Evolutionary conservation across 92 coral and sea anemone species (phyloP).

Genomic region (Blastomussa wellsi): DNA sequence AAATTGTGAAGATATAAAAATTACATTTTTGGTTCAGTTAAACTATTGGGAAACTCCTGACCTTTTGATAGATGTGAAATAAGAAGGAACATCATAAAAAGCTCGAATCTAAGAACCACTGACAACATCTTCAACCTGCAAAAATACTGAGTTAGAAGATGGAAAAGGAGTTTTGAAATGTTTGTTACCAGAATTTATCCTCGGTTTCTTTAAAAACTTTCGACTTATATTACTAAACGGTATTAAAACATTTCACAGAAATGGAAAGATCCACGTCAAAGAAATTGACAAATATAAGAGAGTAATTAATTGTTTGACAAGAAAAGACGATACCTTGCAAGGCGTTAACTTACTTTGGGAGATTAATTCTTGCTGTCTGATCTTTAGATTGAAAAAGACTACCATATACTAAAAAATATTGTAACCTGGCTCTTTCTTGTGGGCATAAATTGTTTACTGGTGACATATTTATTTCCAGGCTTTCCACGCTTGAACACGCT

Average conservation of each 20-base stretch:
- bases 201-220: not conserved
- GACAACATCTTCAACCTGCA: not conserved
- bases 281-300: not conserved
- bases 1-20: too few relatives aligned
- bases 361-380: not conserved
- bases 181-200: not conserved
- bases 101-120: not conserved
- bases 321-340: not conserved
- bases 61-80: conserved; percentile 2
- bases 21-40: too few relatives aligned
- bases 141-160: not conserved
- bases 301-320: not conserved
- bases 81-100: not conserved
- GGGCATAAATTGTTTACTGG: not conserved
- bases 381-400: not conserved
- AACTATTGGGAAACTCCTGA: not conserved
- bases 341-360: not conserved
- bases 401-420: not conserved
- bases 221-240: not conserved
- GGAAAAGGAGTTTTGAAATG: too few relatives aligned
- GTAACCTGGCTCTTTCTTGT: not conserved
- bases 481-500: not conserved
- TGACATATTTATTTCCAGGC: not conserved
- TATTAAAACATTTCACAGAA: not conserved
- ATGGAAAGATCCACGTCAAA: not conserved